Evolutionary conservation across 2,888 invertebrate genomes (phyloP).

Genomic region (Troilus luridus): DNA sequence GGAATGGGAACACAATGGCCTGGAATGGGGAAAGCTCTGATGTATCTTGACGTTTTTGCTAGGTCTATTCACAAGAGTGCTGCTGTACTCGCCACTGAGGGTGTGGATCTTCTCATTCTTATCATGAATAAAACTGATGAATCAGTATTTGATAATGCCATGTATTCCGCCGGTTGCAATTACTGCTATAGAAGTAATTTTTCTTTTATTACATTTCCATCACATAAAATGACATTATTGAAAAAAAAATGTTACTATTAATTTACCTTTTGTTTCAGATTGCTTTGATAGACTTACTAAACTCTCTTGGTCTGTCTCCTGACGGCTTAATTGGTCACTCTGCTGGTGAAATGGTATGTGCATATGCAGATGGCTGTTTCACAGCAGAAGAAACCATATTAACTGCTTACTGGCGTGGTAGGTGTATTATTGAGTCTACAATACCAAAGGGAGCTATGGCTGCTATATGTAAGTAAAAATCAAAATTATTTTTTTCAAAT

Average conservation of each 20-base stretch:
- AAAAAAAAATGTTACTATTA: not conserved
- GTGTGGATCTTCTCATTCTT: constrained; percentile 85
- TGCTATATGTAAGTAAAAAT: constrained; percentile 78
- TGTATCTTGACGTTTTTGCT: constrained; percentile 86
- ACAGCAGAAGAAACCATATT: constrained; percentile 94
- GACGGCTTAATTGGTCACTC: constrained; percentile 96
- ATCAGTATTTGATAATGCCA: constrained; percentile 86
- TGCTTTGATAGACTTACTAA: constrained; percentile 91
- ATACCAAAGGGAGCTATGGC: constrained; percentile 89
- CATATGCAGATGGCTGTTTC: constrained; percentile 86
- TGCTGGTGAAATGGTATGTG: constrained; percentile 77
- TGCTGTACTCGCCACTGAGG: constrained; percentile 82
- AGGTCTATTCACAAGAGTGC: constrained; percentile 80
- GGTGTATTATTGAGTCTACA: constrained; percentile 83
- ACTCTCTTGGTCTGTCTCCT: constrained; percentile 82
- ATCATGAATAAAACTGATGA: constrained; percentile 82
- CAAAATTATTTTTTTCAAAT: not conserved
- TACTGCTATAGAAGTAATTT: constrained; percentile 88
- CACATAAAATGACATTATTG: not conserved
- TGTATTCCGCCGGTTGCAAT: constrained; percentile 94
- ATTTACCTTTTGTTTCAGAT: constrained; percentile 75
- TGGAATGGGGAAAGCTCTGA: constrained; percentile 92
- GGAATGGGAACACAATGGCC: constrained; percentile 99
- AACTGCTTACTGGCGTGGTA: constrained; percentile 94
- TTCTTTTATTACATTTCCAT: not conserved